phyloP scores from a whole-genome alignment of 2,888 invertebrate species.

The Drosophila tanythrix region DNA sequence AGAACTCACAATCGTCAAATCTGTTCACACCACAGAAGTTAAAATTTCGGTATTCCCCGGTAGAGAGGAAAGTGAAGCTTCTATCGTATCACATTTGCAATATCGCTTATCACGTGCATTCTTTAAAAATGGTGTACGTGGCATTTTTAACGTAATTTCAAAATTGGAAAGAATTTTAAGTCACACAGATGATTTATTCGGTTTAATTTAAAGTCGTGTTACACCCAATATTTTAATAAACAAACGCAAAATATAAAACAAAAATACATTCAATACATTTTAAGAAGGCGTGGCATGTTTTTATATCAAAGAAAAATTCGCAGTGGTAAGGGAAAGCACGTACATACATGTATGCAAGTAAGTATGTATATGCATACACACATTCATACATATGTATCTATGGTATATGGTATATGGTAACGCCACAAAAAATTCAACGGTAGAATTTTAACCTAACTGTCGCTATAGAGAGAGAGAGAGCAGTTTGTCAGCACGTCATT shows the following conservation, averaged over 20 bases:
- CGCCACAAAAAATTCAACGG: not conserved
- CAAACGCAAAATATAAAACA: constrained; percentile 40
- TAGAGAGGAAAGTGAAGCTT: fast-evolving
- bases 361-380: not conserved
- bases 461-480: not conserved
- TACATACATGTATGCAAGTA: not conserved
- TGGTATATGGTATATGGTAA: constrained; percentile 23
- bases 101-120: not conserved
- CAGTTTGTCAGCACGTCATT: too few relatives aligned
- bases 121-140: not conserved
- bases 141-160: not conserved
- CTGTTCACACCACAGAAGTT: constrained; percentile 15
- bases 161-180: constrained; percentile 40
- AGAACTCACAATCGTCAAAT: not conserved
- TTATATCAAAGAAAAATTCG: constrained; percentile 54
- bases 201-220: constrained; percentile 58
- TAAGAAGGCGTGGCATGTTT: constrained; percentile 47
- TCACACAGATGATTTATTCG: constrained; percentile 47
- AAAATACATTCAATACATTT: constrained; percentile 42
- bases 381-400: not conserved
- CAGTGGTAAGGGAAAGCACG: constrained; percentile 52
- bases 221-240: constrained; percentile 51
- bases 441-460: not conserved
- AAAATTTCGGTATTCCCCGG: not conserved
- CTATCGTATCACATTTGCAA: not conserved